Evolutionary conservation across 2,888 invertebrate genomes (phyloP).

Genomic region (Erannis defoliaria): DNA sequence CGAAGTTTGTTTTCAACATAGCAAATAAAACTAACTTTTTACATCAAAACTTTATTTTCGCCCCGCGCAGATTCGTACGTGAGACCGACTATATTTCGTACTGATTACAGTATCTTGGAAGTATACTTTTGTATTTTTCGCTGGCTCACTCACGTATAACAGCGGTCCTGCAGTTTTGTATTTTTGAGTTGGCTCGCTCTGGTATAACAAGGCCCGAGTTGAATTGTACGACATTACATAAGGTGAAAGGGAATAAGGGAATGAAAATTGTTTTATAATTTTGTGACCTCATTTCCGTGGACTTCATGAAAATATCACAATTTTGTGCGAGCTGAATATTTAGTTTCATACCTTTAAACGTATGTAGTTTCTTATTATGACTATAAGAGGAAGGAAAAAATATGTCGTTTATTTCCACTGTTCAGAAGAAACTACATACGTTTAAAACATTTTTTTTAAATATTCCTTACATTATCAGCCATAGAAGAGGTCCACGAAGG

Average conservation of each 20-base stretch:
- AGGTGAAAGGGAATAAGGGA: slow-evolving; percentile 42
- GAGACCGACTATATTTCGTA: slow-evolving; percentile 74
- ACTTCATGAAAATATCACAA: slow-evolving; percentile 43
- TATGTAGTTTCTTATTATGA: too few species aligned
- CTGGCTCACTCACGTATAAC: slow-evolving; percentile 36
- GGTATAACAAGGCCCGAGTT: slow-evolving; percentile 35
- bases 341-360: slow-evolving; percentile 19
- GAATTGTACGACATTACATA: slow-evolving; percentile 46
- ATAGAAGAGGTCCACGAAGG: too few species aligned
- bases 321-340: slow-evolving; percentile 38
- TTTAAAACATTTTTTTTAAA: too few species aligned
- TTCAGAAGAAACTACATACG: too few species aligned
- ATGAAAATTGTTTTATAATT: slow-evolving; percentile 49
- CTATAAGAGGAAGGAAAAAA: slow-evolving; percentile 8
- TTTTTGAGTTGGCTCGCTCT: slow-evolving; percentile 30
- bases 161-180: slow-evolving; percentile 26
- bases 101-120: slow-evolving; percentile 74
- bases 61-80: slow-evolving; percentile 79
- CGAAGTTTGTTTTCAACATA: slow-evolving; percentile 68
- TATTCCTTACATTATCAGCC: too few species aligned
- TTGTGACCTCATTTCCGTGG: slow-evolving; percentile 44
- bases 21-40: slow-evolving; percentile 85
- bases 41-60: slow-evolving; percentile 85
- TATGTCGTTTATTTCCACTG: slow-evolving; percentile 10
- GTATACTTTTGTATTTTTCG: slow-evolving; percentile 42